Evolutionary conservation across 2,888 invertebrate genomes (phyloP).

Genomic region (Aporophyla lueneburgensis): DNA sequence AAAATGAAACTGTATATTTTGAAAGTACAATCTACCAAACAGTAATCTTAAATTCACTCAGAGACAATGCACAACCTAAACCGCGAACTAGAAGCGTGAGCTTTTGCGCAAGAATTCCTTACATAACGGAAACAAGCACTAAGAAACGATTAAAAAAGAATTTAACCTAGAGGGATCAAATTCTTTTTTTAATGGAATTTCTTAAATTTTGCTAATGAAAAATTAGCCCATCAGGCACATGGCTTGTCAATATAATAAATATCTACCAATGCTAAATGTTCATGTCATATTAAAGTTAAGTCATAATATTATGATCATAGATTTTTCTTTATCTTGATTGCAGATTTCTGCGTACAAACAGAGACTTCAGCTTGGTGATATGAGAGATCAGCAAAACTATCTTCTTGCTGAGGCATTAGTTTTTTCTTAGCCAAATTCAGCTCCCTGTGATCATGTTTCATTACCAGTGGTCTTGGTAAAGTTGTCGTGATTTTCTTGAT

Average conservation of each 20-base stretch:
- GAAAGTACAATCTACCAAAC: background rate
- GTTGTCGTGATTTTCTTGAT: constrained; percentile 76
- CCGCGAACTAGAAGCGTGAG: background rate
- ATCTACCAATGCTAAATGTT: background rate
- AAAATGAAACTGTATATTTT: constrained; percentile 8
- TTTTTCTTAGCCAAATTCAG: constrained; percentile 69
- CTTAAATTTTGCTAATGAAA: background rate
- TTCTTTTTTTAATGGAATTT: background rate
- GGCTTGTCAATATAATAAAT: background rate
- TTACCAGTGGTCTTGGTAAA: constrained; percentile 77
- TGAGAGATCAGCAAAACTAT: constrained; percentile 81
- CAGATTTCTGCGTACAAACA: constrained; percentile 81
- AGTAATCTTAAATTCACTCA: background rate
- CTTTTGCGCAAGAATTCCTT: background rate
- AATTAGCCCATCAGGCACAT: background rate
- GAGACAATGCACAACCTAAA: background rate
- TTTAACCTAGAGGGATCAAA: background rate
- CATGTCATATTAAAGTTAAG: constrained; percentile 5
- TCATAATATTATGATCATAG: constrained; percentile 26
- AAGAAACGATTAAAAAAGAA: too few relatives aligned
- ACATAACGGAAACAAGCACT: background rate
- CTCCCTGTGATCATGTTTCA: constrained; percentile 81
- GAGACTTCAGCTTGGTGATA: constrained; percentile 83
- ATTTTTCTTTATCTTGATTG: constrained; percentile 71
- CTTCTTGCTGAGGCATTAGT: constrained; percentile 71